Conservation (phyloP, 2,113 vertebrate species). For the Actenoides lindsayi region DNA sequence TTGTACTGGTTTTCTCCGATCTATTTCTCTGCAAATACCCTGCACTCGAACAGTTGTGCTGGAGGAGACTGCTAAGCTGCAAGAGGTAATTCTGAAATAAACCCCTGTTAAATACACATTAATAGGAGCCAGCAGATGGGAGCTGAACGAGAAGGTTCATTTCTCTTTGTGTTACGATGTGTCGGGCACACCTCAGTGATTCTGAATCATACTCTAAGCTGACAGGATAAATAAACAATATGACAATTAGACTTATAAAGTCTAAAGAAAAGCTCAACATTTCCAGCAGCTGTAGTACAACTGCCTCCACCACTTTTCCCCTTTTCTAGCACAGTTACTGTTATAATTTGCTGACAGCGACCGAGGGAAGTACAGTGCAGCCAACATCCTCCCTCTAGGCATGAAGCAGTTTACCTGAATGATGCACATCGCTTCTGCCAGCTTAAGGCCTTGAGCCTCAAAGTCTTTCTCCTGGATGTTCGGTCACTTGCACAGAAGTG, state of each 20-base stretch:
- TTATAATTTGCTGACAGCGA: neutral
- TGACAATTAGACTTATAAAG: neutral
- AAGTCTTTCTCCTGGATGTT: neutral
- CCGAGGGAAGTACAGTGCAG: neutral
- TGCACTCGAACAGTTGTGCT: neutral
- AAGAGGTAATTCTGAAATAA: neutral
- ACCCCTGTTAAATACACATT: neutral
- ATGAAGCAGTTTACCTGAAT: constrained; percentile 13
- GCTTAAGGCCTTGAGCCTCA: neutral
- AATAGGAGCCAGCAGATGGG: neutral
- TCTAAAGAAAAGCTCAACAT: neutral
- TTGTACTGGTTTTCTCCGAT: neutral
- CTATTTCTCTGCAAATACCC: neutral
- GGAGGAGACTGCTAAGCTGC: neutral
- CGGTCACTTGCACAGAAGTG: neutral
- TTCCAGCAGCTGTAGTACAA: neutral
- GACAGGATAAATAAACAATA: neutral
- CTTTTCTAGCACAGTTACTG: neutral
- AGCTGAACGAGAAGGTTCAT: neutral
- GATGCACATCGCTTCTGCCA: neutral
- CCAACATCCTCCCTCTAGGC: constrained; percentile 12
- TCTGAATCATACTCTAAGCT: neutral
- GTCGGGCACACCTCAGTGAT: neutral
- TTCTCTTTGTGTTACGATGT: neutral
- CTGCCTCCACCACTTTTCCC: neutral